Percentiles rank a stretch among this genome's conserved stretches.
phyloP scores from a whole-genome alignment of 2,113 vertebrate genomes.

The Okapia johnstoni region DNA sequence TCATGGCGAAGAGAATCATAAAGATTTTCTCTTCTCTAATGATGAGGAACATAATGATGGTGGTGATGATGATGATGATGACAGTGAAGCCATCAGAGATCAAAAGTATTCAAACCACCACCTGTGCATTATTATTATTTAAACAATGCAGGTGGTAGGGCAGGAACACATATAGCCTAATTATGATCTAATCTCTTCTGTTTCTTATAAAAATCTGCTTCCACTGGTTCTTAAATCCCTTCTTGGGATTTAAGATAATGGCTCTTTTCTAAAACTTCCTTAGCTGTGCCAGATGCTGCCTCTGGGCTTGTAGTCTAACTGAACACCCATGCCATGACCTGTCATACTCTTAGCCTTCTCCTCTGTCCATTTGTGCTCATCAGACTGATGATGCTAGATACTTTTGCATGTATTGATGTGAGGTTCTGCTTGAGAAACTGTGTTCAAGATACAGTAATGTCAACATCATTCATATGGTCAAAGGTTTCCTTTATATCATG shows the following conservation, averaged over 20 bases:
- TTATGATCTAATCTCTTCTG: background rate
- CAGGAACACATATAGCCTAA: background rate
- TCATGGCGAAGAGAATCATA: background rate
- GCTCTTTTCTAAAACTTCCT: background rate
- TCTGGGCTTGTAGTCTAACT: background rate
- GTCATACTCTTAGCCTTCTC: background rate
- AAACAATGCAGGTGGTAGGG: background rate
- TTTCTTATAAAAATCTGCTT: background rate
- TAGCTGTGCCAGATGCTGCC: background rate
- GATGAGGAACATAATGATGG: background rate
- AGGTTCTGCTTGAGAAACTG: background rate
- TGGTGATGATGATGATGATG: background rate
- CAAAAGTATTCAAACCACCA: background rate
- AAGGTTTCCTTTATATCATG: background rate
- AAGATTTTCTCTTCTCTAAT: background rate
- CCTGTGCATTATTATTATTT: background rate
- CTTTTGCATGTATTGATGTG: background rate
- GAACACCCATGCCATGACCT: background rate
- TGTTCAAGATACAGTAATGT: conserved; percentile 28
- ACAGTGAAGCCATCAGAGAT: background rate
- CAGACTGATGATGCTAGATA: background rate
- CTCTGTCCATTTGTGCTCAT: background rate
- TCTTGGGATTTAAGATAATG: background rate
- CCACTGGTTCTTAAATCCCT: background rate
- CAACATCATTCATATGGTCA: background rate